Evolutionary conservation across 2,888 invertebrate species (phyloP), one percentile per base, ranked within the genome.

Genomic region (Clistopyga incitator): DNA sequence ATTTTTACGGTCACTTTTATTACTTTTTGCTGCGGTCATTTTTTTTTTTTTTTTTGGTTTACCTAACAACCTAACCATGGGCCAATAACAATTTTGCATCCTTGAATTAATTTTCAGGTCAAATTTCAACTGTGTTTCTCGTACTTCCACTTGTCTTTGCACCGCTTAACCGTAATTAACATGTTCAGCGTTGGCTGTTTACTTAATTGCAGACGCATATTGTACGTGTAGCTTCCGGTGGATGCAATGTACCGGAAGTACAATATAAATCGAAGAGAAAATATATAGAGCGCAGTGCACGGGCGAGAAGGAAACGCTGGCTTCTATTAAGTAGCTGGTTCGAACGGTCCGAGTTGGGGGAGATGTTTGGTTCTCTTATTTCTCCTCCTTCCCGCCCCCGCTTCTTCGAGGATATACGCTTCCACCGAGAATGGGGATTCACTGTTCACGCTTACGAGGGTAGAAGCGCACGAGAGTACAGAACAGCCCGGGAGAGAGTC

Each of bases 311-410:
- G 52, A 70, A 70, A 70, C 34, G 13, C 13, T 20, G 11, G 54
- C 34, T 38, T 54, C 70, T 34, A 70, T 70, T 34, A 54, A 70
- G 52, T 38, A 34, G 81, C 85, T 85, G 82, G 77, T 87, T 86
- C 87, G 82, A 82, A 75, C 61, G 68, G 75, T 56, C 72, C 68
- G 67, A 75, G 54, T 65, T 64, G 76, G 65, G 76, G 71, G 45
- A 71, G 74, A 23, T 52, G 61, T 64, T 78, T 18, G 65, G 10
- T 13, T 47, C 54, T 56, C 54, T 65, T 65, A 54, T 78, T 70
- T 34, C 61, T 15, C 6, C 25, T 54, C 34, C 18, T 18, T n/a
- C 42, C 13, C 67, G 13, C 13, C 42, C 13, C 67, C 20, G 8
- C 11, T 29, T n/a, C 67, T 56, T 67, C 38, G 65, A 29, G 47